phyloP scores from a whole-genome alignment of 2,888 invertebrate species.

The Nymphalis polychloros region DNA sequence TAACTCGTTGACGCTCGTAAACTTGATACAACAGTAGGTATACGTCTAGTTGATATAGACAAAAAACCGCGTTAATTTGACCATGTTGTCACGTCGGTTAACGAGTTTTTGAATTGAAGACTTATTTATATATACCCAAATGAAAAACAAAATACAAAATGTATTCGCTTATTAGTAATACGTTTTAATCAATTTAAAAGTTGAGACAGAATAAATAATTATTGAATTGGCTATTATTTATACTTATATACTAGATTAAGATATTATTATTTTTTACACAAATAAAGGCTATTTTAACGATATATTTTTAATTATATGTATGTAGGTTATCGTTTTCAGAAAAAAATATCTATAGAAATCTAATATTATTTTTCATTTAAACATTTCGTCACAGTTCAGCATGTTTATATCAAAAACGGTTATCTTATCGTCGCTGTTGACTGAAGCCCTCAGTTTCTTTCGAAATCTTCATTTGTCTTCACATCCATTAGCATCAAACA shows the following conservation, averaged over 20 bases:
- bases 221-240: too few species aligned
- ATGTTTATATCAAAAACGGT: constrained; percentile 25
- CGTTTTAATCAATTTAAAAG: too few species aligned
- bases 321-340: neutral
- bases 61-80: constrained; percentile 18
- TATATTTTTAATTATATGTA: neutral
- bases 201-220: too few species aligned
- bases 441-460: constrained; percentile 52
- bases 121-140: too few species aligned
- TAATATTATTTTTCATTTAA: constrained; percentile 12
- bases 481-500: constrained; percentile 56
- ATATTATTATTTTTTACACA: too few species aligned
- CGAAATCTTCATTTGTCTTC: constrained; percentile 57
- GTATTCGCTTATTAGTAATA: too few species aligned
- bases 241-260: too few species aligned
- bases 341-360: neutral
- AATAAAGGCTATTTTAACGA: neutral
- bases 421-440: constrained; percentile 57
- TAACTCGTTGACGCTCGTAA: constrained; percentile 45
- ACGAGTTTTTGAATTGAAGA: too few species aligned
- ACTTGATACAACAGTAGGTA: constrained; percentile 19
- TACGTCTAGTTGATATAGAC: constrained; percentile 15
- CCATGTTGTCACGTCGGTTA: too few species aligned
- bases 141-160: too few species aligned
- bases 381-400: constrained; percentile 24